Evolutionary conservation across 2,797 vertebrate species (phyloP).

Genomic region (Myripristis jacobus): DNA sequence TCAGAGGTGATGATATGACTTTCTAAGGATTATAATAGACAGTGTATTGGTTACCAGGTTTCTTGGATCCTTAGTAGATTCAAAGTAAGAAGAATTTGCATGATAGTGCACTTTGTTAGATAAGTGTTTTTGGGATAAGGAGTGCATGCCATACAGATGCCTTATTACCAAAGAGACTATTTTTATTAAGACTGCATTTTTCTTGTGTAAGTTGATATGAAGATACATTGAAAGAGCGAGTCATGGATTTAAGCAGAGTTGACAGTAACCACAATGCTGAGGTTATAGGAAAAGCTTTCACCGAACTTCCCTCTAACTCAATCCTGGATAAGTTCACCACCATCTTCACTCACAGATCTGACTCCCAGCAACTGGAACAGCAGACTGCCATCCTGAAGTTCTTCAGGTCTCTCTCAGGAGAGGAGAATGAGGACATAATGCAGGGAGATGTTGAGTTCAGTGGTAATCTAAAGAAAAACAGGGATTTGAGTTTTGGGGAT

Average conservation of each 20-base stretch:
- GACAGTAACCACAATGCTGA: slow-evolving; percentile 39
- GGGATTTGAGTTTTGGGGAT: slow-evolving; percentile 21
- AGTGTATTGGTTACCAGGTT: slow-evolving; percentile 13
- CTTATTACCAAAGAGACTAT: background rate
- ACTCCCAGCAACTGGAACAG: slow-evolving; percentile 62
- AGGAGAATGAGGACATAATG: slow-evolving; percentile 26
- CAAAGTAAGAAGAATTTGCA: slow-evolving; percentile 30
- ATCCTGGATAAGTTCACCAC: slow-evolving; percentile 79
- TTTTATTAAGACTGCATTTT: slow-evolving; percentile 7
- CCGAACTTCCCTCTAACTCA: slow-evolving; percentile 11
- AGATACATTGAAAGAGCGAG: slow-evolving; percentile 7
- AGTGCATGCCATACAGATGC: slow-evolving; percentile 45
- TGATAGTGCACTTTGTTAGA: slow-evolving; percentile 20
- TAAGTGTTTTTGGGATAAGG: background rate
- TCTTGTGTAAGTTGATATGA: slow-evolving; percentile 3
- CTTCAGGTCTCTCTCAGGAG: slow-evolving; percentile 73
- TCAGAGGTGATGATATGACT: slow-evolving; percentile 52
- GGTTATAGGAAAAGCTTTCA: slow-evolving; percentile 32
- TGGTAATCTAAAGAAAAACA: slow-evolving; percentile 31
- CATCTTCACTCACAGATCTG: slow-evolving; percentile 72
- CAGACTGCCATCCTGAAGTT: slow-evolving; percentile 82
- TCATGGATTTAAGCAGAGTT: slow-evolving; percentile 72
- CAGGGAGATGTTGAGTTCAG: slow-evolving; percentile 41
- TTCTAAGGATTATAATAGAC: background rate
- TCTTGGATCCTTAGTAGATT: slow-evolving; percentile 1